Conservation (phyloP, 2,888 invertebrate species). For the Cheilosia soror region DNA sequence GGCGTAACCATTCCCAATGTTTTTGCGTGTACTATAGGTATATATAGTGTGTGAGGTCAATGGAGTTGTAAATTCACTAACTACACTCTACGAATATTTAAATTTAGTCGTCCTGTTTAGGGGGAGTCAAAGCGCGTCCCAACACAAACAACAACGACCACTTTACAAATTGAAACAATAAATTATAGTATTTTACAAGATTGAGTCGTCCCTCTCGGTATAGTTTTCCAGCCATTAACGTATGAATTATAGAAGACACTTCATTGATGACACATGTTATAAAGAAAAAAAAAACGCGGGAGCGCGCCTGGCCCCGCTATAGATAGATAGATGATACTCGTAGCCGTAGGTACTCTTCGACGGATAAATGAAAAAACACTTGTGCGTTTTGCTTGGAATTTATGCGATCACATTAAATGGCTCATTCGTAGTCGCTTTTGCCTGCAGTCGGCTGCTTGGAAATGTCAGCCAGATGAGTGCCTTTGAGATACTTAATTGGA, state of each 20-base stretch:
- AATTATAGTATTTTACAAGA: slow-evolving; percentile 61
- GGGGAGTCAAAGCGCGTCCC: slow-evolving; percentile 1
- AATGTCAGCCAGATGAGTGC: slow-evolving; percentile 44
- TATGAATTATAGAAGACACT: slow-evolving; percentile 60
- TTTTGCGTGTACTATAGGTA: slow-evolving; percentile 30
- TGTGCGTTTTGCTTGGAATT: slow-evolving; percentile 61
- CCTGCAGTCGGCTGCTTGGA: slow-evolving; percentile 21
- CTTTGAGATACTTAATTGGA: slow-evolving; percentile 61
- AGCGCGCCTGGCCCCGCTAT: slow-evolving; percentile 32
- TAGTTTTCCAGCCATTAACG: slow-evolving; percentile 26
- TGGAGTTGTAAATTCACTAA: slow-evolving; percentile 66
- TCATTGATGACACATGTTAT: slow-evolving; percentile 66
- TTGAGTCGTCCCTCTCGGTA: background rate
- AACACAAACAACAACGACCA: slow-evolving; percentile 26
- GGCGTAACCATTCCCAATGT: slow-evolving; percentile 6
- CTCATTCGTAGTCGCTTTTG: background rate
- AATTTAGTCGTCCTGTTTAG: slow-evolving; percentile 25
- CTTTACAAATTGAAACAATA: slow-evolving; percentile 70
- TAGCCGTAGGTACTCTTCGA: slow-evolving; percentile 4
- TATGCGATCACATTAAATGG: slow-evolving; percentile 52
- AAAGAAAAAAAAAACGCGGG: slow-evolving; percentile 18
- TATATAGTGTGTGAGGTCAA: slow-evolving; percentile 59
- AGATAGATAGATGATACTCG: slow-evolving; percentile 27
- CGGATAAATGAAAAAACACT: slow-evolving; percentile 63
- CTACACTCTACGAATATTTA: slow-evolving; percentile 61